Evolutionary conservation across 2,113 vertebrate genomes (phyloP).

Genomic region (Poicephalus meyeri): DNA sequence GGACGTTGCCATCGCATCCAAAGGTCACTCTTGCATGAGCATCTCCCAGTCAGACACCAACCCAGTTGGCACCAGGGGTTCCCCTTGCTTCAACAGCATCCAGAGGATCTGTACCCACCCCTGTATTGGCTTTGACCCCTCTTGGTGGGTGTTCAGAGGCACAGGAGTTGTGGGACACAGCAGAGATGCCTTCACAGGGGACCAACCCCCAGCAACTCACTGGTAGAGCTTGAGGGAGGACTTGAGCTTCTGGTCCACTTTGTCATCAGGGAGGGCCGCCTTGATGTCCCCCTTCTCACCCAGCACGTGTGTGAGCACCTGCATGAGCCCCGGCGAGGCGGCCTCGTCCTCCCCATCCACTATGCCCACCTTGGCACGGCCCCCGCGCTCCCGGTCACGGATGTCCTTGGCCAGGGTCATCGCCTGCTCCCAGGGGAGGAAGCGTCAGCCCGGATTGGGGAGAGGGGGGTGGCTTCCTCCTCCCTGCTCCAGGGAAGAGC

Average conservation of each 20-base stretch:
- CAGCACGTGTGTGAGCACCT: constrained; percentile 75
- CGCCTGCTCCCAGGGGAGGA: constrained; percentile 56
- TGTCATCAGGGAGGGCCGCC: constrained; percentile 69
- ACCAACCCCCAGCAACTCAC: constrained; percentile 68
- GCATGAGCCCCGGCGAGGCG: constrained; percentile 73
- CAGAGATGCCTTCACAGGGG: fast-evolving
- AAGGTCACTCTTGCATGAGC: fast-evolving
- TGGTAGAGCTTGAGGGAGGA: constrained; percentile 84
- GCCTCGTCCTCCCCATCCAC: constrained; percentile 82
- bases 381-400: constrained; percentile 85
- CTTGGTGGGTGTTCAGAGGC: not conserved
- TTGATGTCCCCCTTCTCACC: constrained; percentile 77
- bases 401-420: constrained; percentile 89
- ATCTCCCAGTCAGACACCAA: not conserved
- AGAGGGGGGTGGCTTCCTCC: not conserved
- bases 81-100: not conserved
- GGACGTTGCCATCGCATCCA: not conserved
- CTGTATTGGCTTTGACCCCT: not conserved
- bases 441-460: not conserved
- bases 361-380: constrained; percentile 78
- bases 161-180: not conserved
- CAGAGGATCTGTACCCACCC: not conserved
- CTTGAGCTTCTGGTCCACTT: constrained; percentile 78
- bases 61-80: not conserved
- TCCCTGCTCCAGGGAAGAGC: not conserved